These are phyloP conservation scores for Emys orbicularis DNA, from an alignment of 2,797 vertebrate genomes.

Conservation along the genomic window DNA sequence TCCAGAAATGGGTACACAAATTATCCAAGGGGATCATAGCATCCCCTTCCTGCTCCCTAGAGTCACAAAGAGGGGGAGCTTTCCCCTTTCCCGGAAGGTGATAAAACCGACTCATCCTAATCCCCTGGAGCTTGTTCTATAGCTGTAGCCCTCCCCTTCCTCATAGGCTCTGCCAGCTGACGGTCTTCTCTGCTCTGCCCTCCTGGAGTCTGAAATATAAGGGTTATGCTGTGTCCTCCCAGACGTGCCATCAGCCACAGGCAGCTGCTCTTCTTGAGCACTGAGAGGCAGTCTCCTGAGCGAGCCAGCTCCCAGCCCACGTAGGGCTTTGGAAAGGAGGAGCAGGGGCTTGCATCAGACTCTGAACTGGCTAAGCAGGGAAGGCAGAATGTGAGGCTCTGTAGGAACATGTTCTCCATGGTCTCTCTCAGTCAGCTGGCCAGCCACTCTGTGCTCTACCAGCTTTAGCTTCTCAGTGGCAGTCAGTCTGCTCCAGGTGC, in stretches of 20 bases:
- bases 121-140: background rate
- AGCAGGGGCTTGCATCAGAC: background rate
- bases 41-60: background rate
- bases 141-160: background rate
- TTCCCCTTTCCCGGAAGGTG: background rate
- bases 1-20: background rate
- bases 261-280: background rate
- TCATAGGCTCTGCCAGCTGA: background rate
- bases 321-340: background rate
- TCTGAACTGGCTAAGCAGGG: background rate
- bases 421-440: background rate
- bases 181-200: too few species aligned
- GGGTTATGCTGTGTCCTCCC: background rate
- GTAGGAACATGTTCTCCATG: background rate
- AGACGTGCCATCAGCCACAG: background rate
- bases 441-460: background rate
- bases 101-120: background rate
- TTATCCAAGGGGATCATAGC: background rate
- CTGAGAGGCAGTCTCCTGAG: background rate
- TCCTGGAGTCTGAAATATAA: too few species aligned
- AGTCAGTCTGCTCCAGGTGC: background rate
- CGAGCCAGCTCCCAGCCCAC: accelerated
- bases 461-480: background rate
- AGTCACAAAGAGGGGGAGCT: background rate
- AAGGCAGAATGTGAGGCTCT: background rate